Evolutionary conservation across 1,140 invertebrate genomes (phyloP), one percentile per base, ranked within the genome.

Genomic region (Leptopilina clavipes): DNA sequence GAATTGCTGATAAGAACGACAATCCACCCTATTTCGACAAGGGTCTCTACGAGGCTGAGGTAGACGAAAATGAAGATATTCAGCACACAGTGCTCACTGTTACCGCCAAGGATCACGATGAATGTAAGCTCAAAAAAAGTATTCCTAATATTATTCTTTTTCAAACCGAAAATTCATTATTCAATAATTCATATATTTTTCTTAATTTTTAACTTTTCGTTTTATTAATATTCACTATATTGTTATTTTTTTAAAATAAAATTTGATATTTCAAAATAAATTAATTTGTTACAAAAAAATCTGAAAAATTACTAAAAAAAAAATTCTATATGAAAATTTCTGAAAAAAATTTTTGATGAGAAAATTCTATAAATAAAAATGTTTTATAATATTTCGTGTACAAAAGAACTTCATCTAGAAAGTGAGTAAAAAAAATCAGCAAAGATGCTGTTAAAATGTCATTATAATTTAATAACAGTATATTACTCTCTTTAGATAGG

Each of bases 11-110:
- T 91, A 98, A 98, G 93, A 99, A 99, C 94, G 97, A 99, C 93
- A 99, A 98, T 91, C 95, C 96, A 59, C 98, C 98, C 48, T 98
- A 97, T 90, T 99, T 99, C 92, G 97, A 98, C 91, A 97, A 99
- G 90, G 94, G 94, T 79, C 92, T 98, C 80, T 99, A 99, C 91
- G 97, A 98, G 90, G 97, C 97, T 78, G 96, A 98, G 90, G 97
- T 99, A 82, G 96, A 98, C 89, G 98, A 99, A 90, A 98, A 98
- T 94, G 97, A 98, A 89, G 97, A 98, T 89, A 98, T 98, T 83
- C 97, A 98, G 84, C 96, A 98, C 86, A 97, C 97, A 17, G 97
- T 99, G 12, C 95, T 98, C 87, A 98, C 97, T 54, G 97, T 99
- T 90, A 98, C 97, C 89, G 98, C 98, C 92, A 98, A 98, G 92